A percentile compares a stretch with the other conserved stretches of the same genome.
Conservation (phyloP, 2,888 invertebrate genomes). For the Cosmia trapezina region DNA sequence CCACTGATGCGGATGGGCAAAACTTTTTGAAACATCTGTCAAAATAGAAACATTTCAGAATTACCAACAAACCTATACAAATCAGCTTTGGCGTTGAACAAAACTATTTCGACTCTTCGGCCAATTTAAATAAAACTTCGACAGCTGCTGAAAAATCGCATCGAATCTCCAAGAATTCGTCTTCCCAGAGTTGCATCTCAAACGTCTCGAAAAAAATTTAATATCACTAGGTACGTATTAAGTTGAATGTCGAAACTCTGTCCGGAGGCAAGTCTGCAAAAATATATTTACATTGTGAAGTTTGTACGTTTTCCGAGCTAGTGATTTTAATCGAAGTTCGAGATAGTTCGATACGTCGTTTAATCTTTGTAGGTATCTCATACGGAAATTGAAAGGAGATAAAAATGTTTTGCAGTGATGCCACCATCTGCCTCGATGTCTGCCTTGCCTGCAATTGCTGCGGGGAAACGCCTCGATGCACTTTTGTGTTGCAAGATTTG, state of each 20-base stretch:
- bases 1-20: neutral
- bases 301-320: constrained; percentile 63
- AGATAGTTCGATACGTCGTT: constrained; percentile 62
- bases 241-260: constrained; percentile 49
- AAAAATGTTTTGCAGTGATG: constrained; percentile 63
- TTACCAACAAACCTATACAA: constrained; percentile 1
- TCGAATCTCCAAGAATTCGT: constrained; percentile 20
- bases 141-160: constrained; percentile 6
- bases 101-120: constrained; percentile 17
- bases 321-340: constrained; percentile 68
- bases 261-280: constrained; percentile 45
- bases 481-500: constrained; percentile 49
- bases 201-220: constrained; percentile 48
- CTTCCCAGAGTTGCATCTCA: constrained; percentile 29
- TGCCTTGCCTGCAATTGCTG: constrained; percentile 51
- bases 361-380: constrained; percentile 66
- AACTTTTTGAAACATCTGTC: neutral
- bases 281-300: constrained; percentile 63
- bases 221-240: constrained; percentile 52
- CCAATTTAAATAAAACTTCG: constrained; percentile 29
- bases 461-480: constrained; percentile 50
- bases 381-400: constrained; percentile 68
- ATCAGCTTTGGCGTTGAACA: neutral
- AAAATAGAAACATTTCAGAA: neutral
- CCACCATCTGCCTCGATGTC: constrained; percentile 45